Base-by-base conservation (phyloP, 2,888 invertebrate genomes). In the Oxytorus armatus region DNA sequence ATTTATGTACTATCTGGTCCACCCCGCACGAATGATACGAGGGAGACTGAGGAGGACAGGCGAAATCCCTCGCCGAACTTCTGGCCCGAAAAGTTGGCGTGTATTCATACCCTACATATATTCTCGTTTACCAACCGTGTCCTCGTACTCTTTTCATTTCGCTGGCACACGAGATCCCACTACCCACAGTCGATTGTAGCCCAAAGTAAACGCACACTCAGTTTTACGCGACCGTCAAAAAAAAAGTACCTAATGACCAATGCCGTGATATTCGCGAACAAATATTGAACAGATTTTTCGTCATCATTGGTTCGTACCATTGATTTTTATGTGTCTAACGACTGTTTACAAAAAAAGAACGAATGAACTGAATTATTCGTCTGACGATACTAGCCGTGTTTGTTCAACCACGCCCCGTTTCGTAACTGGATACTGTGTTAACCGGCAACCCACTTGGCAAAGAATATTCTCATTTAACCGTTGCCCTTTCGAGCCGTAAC, bases 1-100 rank as follows among this genome's bases (percentile, higher is more conserved):
- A 79, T 77, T 83, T 79, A 82, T 79, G 81, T 76, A 77, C 80
- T 14, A 18, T 16, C 57, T 51, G 47, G 16, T 18, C 21, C 70
- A 8, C 53, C 66, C 65, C 39, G 69, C 36, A 36, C 42, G 21
- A 65, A 75, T 70, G 4, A 39, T 14, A 16, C 55, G 44, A 55
- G 18, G 39, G 5, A 44, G 39, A 21, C n/a, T 8, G 42, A 3
- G 23, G 36, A 16, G 4, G 39, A 39, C 1, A 16, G 61, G 59
- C 10, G 16, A 51, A 70, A 36, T 39, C 57, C 23, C 49, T 33
- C 14, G 57, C 33, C n/a, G 44, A 79, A 78, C 70, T 74, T 39
- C 49, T 3, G 33, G 25, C 39, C 47, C 57, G 10, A 39, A 49
- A 63, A 68, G 44, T 78, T 73, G 39, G n/a, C n/a, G 44, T 68